phyloP scores from a whole-genome alignment of 2,113 vertebrate species.

The Callaeas wilsoni region DNA sequence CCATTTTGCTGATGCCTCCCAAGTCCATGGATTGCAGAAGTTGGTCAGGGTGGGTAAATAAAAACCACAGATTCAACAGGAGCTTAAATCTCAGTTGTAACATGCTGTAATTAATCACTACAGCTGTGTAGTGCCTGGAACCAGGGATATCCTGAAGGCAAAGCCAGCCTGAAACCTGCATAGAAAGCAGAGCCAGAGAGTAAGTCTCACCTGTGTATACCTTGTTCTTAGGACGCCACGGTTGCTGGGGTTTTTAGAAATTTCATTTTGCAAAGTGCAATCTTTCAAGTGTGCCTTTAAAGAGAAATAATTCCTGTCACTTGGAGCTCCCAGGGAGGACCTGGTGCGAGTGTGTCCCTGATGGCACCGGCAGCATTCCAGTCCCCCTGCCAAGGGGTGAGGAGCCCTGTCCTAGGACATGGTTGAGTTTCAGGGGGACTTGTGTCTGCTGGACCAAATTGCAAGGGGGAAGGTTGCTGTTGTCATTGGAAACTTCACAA shows the following conservation, averaged over 20 bases:
- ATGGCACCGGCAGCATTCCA: neutral
- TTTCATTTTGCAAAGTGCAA: neutral
- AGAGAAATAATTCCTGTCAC: neutral
- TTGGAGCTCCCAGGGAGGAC: neutral
- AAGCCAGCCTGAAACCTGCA: neutral
- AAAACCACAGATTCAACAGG: neutral
- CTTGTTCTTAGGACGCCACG: neutral
- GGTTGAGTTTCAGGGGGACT: accelerated
- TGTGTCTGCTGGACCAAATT: accelerated
- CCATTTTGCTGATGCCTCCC: neutral
- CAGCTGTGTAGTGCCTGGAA: neutral
- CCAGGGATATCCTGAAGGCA: neutral
- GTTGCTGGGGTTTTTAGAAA: accelerated
- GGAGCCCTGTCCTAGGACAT: neutral
- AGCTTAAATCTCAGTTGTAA: neutral
- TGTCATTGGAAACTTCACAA: neutral
- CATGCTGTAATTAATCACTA: neutral
- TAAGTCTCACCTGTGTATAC: neutral
- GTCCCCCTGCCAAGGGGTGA: neutral
- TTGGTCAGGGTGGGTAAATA: neutral
- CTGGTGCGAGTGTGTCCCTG: neutral
- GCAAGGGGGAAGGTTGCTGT: neutral
- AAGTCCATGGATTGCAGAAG: neutral
- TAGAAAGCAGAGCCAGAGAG: neutral
- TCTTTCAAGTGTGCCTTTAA: neutral